Percentiles rank a stretch among this genome's conserved stretches.
Evolutionary conservation across 2,797 vertebrate species (phyloP).

Genomic region (Odontamblyopus rebecca): DNA sequence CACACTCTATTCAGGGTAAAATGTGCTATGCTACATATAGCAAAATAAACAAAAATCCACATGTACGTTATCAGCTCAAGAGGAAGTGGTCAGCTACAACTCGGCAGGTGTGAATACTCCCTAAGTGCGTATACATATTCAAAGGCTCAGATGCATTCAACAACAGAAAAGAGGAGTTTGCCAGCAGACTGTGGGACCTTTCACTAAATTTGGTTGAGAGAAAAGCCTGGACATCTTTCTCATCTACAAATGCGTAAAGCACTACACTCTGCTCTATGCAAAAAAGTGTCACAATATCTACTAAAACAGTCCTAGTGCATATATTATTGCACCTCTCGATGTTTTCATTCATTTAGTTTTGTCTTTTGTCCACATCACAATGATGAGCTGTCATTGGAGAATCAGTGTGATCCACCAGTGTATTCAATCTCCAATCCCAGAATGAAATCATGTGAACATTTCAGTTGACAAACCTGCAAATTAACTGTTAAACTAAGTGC

Average conservation of each 20-base stretch:
- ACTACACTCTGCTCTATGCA: neutral
- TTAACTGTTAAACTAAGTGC: conserved; percentile 16
- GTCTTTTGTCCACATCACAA: neutral
- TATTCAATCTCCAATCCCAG: neutral
- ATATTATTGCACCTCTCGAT: neutral
- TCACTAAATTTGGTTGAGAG: no score
- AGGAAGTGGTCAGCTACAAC: conserved; percentile 50
- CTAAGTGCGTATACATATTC: neutral
- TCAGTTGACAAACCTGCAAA: conserved; percentile 1
- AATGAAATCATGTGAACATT: conserved; percentile 16
- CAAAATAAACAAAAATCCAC: conserved; percentile 10
- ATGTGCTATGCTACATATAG: conserved; percentile 10
- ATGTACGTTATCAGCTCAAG: conserved; percentile 16
- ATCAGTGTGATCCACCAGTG: neutral
- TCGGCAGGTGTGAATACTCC: conserved; percentile 38
- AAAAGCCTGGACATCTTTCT: no score
- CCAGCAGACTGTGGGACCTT: neutral
- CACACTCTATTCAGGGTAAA: conserved; percentile 33
- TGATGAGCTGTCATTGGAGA: neutral
- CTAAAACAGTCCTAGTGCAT: neutral
- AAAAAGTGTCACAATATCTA: neutral
- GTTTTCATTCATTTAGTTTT: neutral
- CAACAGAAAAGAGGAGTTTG: neutral
- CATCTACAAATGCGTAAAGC: neutral
- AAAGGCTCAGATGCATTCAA: neutral